Percentiles rank a stretch among this genome's conserved stretches.
Conservation (phyloP, 1,140 invertebrate genomes). For the Eciton burchellii region DNA sequence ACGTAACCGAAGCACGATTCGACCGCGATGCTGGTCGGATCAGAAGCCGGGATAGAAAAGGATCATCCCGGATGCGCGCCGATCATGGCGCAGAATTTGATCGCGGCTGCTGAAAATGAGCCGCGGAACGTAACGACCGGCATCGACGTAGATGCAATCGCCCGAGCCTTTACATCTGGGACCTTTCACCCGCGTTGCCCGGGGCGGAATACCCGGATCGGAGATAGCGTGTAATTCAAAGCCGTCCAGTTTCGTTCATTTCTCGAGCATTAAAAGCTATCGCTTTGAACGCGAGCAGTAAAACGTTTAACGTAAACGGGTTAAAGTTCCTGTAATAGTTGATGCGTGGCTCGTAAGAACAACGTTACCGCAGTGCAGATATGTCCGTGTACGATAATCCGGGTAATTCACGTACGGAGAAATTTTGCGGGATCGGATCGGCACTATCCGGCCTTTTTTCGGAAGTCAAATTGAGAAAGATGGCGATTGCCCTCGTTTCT, state of each 20-base stretch:
- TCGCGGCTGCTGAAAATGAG: constrained; percentile 25
- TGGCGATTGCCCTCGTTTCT: constrained; percentile 17
- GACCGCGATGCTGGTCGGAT: not conserved
- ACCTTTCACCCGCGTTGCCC: constrained; percentile 22
- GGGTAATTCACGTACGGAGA: constrained; percentile 24
- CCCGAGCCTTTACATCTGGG: constrained; percentile 1
- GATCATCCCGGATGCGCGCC: not conserved
- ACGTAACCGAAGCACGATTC: not conserved
- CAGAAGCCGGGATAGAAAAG: not conserved
- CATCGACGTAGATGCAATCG: not conserved
- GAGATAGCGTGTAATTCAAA: constrained; percentile 18
- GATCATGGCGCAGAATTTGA: constrained; percentile 42
- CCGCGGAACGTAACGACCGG: constrained; percentile 23
- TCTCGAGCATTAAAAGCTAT: constrained; percentile 57
- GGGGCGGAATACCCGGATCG: not conserved
- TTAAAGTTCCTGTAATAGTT: constrained; percentile 51
- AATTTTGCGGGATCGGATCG: constrained; percentile 19
- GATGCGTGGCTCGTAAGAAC: constrained; percentile 31
- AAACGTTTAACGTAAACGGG: constrained; percentile 59
- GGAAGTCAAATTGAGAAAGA: constrained; percentile 7
- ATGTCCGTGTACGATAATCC: constrained; percentile 15
- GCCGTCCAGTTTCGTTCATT: constrained; percentile 50
- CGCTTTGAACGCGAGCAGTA: constrained; percentile 45
- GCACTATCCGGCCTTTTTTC: not conserved
- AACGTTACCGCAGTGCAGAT: constrained; percentile 23